Conservation (phyloP, 2,113 vertebrate genomes). For the Neotoma lepida region DNA sequence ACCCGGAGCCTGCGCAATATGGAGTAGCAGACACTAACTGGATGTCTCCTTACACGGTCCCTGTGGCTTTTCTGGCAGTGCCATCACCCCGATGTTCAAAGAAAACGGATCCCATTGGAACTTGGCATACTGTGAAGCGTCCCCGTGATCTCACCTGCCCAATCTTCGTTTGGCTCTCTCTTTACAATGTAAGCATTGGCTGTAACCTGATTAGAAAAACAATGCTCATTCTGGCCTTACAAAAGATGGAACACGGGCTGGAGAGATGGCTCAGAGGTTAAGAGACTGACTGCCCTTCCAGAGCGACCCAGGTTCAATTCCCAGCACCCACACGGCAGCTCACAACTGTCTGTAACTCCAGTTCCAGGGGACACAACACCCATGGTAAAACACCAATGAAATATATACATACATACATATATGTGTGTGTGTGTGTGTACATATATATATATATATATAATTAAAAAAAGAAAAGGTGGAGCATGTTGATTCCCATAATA, state of each 20-base stretch:
- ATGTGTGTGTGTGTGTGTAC: too few relatives aligned
- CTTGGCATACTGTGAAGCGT: background rate
- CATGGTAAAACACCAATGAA: too few relatives aligned
- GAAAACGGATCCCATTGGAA: background rate
- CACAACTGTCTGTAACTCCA: too few relatives aligned
- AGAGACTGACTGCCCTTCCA: too few relatives aligned
- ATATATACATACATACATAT: too few relatives aligned
- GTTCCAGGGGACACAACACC: too few relatives aligned
- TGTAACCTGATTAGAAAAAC: background rate
- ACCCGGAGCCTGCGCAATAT: rapidly evolving
- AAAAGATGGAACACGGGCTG: background rate
- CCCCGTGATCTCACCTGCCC: background rate
- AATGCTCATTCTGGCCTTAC: background rate
- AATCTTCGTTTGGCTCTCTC: background rate
- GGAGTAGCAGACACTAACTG: background rate
- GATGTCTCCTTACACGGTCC: background rate
- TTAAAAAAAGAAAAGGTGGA: background rate
- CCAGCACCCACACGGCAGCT: too few relatives aligned
- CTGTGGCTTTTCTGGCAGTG: background rate
- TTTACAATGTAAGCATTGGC: background rate
- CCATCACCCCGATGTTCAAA: background rate
- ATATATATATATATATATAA: too few relatives aligned
- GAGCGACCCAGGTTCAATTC: too few relatives aligned
- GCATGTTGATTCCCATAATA: background rate
- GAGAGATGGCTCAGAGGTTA: too few relatives aligned